phyloP scores from a whole-genome alignment of 2,113 vertebrate genomes.

The Hemiprocne comata region DNA sequence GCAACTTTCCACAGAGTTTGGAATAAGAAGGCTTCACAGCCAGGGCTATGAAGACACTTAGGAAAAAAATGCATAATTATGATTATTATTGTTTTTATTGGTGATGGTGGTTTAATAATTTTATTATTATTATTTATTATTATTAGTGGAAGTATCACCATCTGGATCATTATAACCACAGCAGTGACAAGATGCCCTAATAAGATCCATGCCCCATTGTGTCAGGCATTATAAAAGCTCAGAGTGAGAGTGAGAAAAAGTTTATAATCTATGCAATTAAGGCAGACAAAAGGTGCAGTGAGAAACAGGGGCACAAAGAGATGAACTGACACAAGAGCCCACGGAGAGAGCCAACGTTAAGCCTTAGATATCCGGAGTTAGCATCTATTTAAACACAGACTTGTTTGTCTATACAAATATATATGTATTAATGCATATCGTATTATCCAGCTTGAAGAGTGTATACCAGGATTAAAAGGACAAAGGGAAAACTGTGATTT shows the following conservation, averaged over 20 bases:
- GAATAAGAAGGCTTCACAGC: neutral
- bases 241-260: neutral
- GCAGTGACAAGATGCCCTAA: neutral
- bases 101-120: neutral
- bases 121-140: neutral
- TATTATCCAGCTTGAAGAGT: neutral
- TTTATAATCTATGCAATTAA: constrained; percentile 15
- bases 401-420: neutral
- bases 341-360: rapidly evolving
- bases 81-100: neutral
- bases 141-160: neutral
- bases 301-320: neutral
- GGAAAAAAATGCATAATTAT: neutral
- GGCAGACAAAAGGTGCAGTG: constrained; percentile 35
- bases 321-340: neutral
- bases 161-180: constrained; percentile 15
- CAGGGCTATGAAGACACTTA: neutral
- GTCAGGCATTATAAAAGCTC: neutral
- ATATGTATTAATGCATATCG: neutral
- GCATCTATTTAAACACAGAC: neutral
- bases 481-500: neutral
- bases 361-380: neutral
- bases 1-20: neutral
- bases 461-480: neutral
- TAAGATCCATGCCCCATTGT: neutral